Percentiles rank a stretch among this genome's conserved stretches.
These are phyloP conservation scores for Drosophila paracracens DNA, from an alignment of 2,888 invertebrate genomes.

Conservation along the genomic window DNA sequence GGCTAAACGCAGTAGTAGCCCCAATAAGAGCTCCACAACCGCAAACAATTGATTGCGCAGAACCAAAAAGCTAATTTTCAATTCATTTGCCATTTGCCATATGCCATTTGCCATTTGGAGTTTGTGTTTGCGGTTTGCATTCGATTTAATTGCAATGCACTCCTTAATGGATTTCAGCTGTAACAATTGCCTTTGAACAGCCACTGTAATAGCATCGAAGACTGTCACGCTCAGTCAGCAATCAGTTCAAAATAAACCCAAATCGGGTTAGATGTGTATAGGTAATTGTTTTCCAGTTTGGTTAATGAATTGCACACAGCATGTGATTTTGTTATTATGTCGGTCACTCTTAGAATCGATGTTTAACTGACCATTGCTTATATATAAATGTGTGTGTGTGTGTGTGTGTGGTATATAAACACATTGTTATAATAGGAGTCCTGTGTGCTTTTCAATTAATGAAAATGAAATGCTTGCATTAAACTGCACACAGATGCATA, in stretches of 20 bases:
- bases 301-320: conserved; percentile 41
- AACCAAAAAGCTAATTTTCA: conserved; percentile 34
- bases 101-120: conserved; percentile 28
- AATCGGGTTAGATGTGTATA: not conserved
- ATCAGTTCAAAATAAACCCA: not conserved
- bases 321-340: conserved; percentile 40
- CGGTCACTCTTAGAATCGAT: conserved; percentile 32
- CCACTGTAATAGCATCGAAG: not conserved
- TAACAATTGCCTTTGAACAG: conserved; percentile 5
- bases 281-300: conserved; percentile 14
- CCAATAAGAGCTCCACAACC: not conserved
- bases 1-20: not conserved
- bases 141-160: conserved; percentile 62
- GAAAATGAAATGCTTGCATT: conserved; percentile 72
- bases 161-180: conserved; percentile 48
- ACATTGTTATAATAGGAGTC: conserved; percentile 26
- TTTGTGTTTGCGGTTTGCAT: conserved; percentile 64
- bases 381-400: conserved; percentile 2
- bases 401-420: conserved; percentile 3
- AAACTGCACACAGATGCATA: conserved; percentile 32
- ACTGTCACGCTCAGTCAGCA: not conserved
- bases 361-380: conserved; percentile 17
- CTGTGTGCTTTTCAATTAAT: conserved; percentile 49
- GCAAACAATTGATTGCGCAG: conserved; percentile 36
- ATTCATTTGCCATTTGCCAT: conserved; percentile 52